Conservation (phyloP, 2,113 vertebrate genomes). For the Campylomormyrus tamandua region DNA sequence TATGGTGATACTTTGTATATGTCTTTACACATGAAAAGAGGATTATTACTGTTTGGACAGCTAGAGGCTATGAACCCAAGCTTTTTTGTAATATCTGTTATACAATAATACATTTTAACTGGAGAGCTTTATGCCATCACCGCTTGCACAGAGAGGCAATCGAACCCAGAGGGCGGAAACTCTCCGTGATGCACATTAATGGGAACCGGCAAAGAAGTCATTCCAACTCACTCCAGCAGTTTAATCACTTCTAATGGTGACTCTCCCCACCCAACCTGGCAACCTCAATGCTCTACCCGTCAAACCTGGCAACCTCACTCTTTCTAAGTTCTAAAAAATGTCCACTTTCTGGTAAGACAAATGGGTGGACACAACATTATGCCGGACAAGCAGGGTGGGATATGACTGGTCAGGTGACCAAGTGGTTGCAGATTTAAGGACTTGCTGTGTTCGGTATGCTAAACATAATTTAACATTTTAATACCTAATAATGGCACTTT, state of each 20-base stretch:
- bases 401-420: background rate
- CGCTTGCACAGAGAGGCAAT: background rate
- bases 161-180: background rate
- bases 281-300: background rate
- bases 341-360: background rate
- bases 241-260: background rate
- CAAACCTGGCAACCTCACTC: background rate
- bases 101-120: slow-evolving; percentile 24
- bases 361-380: background rate
- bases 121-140: slow-evolving; percentile 14
- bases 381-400: background rate
- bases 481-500: background rate
- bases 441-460: background rate
- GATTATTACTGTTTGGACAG: slow-evolving; percentile 5
- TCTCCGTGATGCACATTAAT: background rate
- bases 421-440: background rate
- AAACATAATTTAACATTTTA: background rate
- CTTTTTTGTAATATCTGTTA: slow-evolving; percentile 13
- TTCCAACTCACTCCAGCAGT: background rate
- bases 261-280: background rate
- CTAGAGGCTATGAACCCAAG: background rate
- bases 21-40: background rate
- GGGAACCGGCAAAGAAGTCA: background rate
- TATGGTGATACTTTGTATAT: slow-evolving; percentile 2
- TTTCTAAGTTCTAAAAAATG: background rate